phyloP scores from a whole-genome alignment of 2,888 invertebrate genomes.

The Allacma fusca region DNA sequence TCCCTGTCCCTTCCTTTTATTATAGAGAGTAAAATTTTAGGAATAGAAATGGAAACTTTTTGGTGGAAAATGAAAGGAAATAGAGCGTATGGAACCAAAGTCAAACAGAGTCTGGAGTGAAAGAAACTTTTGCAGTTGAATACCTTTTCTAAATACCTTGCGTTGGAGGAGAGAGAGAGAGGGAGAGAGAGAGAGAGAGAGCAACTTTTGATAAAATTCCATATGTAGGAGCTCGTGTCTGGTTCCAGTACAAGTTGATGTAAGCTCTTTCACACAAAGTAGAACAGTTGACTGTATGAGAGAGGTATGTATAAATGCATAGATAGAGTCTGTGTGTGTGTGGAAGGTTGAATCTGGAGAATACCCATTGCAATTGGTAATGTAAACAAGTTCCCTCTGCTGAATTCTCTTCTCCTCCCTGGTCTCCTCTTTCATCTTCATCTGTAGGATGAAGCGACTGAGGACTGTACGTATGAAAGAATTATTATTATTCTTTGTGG shows the following conservation, averaged over 20 bases:
- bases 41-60: not conserved
- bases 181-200: not conserved
- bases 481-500: constrained; percentile 36
- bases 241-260: too few species aligned
- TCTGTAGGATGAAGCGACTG: constrained; percentile 4
- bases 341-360: constrained; percentile 24
- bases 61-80: constrained; percentile 42
- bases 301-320: not conserved
- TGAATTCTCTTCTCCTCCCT: constrained; percentile 10
- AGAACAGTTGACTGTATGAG: constrained; percentile 9
- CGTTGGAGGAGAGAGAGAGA: not conserved
- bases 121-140: constrained; percentile 42
- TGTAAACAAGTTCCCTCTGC: constrained; percentile 31
- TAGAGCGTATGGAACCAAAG: constrained; percentile 32
- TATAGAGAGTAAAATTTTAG: constrained; percentile 18
- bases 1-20: not conserved
- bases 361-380: constrained; percentile 38
- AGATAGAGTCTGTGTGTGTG: not conserved
- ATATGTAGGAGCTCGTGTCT: not conserved
- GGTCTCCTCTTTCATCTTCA: constrained; percentile 24
- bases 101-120: constrained; percentile 24
- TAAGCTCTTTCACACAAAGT: not conserved
- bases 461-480: constrained; percentile 20
- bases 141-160: constrained; percentile 41
- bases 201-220: constrained; percentile 35